Evolutionary conservation across 37 sponge, comb jelly and placozoan species (phyloP).

Genomic region (Oopsacas minuta): DNA sequence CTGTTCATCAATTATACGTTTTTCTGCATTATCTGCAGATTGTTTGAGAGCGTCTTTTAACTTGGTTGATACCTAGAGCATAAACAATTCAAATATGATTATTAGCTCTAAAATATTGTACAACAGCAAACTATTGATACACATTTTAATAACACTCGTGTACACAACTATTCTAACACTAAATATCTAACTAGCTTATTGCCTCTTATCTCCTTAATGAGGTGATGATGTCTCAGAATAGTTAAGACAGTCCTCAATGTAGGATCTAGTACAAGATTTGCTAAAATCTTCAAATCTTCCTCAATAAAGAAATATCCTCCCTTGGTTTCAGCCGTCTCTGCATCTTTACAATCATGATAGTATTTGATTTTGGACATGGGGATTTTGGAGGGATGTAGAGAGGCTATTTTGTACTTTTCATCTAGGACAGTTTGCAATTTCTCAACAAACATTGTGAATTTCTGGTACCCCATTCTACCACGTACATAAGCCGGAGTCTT

Average conservation of each 20-base stretch:
- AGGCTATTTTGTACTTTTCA: slow-evolving; percentile 6
- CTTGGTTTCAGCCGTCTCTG: background rate
- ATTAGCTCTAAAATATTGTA: background rate
- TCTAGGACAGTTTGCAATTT: background rate
- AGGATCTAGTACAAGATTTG: background rate
- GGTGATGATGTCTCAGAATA: background rate
- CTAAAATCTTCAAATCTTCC: background rate
- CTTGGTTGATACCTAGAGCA: background rate
- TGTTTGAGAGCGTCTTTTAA: background rate
- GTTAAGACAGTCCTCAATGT: background rate
- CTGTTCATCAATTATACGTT: background rate
- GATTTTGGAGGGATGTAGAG: background rate
- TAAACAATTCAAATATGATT: background rate
- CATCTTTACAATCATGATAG: background rate
- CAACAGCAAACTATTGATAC: background rate
- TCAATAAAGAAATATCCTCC: background rate
- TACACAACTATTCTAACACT: background rate
- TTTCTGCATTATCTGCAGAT: background rate
- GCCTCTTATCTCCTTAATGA: background rate
- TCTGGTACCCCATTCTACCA: background rate
- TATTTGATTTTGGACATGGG: background rate
- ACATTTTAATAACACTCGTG: background rate
- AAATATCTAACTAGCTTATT: background rate
- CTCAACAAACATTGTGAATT: background rate
- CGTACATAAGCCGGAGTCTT: background rate